Base-by-base conservation (phyloP, 2,113 vertebrate species). In the Rhinolophus ferrumequinum region DNA sequence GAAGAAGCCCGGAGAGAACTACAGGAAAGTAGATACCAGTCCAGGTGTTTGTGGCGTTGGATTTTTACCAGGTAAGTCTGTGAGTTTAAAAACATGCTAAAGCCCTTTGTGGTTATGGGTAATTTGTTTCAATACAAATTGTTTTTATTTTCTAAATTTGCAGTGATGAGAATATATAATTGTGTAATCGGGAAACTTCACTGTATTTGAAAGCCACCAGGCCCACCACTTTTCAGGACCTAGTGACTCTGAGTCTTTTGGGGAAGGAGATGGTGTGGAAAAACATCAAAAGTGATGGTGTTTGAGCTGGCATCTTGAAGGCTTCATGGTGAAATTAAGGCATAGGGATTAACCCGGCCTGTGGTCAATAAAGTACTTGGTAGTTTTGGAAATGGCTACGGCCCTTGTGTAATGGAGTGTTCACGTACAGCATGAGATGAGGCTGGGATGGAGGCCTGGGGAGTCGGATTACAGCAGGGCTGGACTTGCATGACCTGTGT, bases 371-470 rank as follows among this genome's bases (percentile, higher is more conserved):
- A 60, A 22, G 8, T 62, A 67, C 50, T 21, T 0, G 0, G n/a
- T 70, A 26, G 18, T 24, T 52, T 9, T 0, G 13, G 16, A 50
- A 26, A 44, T 10, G 38, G 3, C 52, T 38, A 44, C 26, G 3
- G 10, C 47, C 6, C 47, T 8, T 21, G 21, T 13, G n/a, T 70
- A 30, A 77, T 2, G 3, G 4, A 3, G 9, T 2, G 5, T 12
- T 66, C 0, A 1, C 4, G 14, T 66, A 4, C 4, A 88, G 35
- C 38, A 28, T 13, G 33, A 80, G 33, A 58, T 44, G 28, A 58
- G 19, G 64, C 30, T 47, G 15, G 19, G 22, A 16, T 28, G 26
- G 67, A 58, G n/a, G 30, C 18, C 12, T 8, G 13, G 44, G 26
- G 26, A n/a, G 54, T 66, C 47, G 58, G 81, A 6, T 12, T 50